A percentile compares a stretch with the other conserved stretches of the same genome.
These are phyloP conservation scores for Metridium senile DNA, from an alignment of 92 coral and sea anemone species.

Conservation along the genomic window DNA sequence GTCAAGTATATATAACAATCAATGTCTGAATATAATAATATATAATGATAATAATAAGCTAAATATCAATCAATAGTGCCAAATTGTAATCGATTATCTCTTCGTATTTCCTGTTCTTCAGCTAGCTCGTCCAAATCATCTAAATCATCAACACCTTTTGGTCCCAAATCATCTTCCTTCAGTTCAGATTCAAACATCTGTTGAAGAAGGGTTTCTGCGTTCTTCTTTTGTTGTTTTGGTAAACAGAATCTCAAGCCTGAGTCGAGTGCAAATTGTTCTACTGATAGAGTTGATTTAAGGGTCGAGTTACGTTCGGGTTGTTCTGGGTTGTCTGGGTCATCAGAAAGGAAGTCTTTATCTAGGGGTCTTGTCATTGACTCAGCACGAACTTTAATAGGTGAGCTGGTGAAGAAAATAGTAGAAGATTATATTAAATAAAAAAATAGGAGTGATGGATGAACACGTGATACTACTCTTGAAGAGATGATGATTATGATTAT, in stretches of 20 bases:
- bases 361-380: conserved; percentile 55
- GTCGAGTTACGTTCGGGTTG: background rate
- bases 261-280: conserved; percentile 73
- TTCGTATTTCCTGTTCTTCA: conserved; percentile 33
- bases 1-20: too few relatives aligned
- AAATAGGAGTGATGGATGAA: background rate
- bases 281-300: conserved; percentile 21
- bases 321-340: background rate
- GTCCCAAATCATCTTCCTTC: conserved; percentile 86
- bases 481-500: too few relatives aligned
- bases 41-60: too few relatives aligned
- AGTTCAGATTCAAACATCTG: conserved; percentile 98
- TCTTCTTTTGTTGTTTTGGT: conserved; percentile 88
- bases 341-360: conserved; percentile 30
- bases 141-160: conserved; percentile 70
- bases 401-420: conserved; percentile 36
- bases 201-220: conserved; percentile 86
- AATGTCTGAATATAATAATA: too few relatives aligned
- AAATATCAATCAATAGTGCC: conserved; percentile 49
- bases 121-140: conserved; percentile 81
- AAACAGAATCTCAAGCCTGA: conserved; percentile 80
- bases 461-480: too few relatives aligned
- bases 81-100: conserved; percentile 70
- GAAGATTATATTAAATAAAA: background rate
- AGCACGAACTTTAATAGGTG: conserved; percentile 82